A percentile compares a stretch with the other conserved stretches of the same genome.
phyloP scores from a whole-genome alignment of 30 jellyfish, hydroid and myxozoan genomes.

The Rhopilema esculentum region DNA sequence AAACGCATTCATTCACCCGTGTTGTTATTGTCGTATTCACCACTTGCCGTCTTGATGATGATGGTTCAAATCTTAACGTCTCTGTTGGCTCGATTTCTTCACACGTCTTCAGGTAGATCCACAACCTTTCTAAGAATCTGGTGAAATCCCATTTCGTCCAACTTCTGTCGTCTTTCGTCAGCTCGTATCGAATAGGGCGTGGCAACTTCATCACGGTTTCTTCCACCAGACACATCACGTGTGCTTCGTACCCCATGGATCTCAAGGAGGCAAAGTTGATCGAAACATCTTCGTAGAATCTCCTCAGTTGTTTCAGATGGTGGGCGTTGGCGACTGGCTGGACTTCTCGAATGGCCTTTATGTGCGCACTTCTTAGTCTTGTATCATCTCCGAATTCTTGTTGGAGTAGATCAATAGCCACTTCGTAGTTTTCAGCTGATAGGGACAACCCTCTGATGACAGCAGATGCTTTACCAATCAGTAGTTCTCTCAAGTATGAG shows the following conservation, averaged over 20 bases:
- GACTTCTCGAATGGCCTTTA: slow-evolving; percentile 40
- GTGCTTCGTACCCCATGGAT: slow-evolving; percentile 52
- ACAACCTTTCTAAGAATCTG: slow-evolving; percentile 19
- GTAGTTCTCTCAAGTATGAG: slow-evolving; percentile 35
- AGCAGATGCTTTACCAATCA: slow-evolving; percentile 31
- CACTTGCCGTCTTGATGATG: neutral
- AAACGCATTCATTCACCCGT: slow-evolving; percentile 39
- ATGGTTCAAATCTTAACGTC: neutral
- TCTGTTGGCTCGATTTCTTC: slow-evolving; percentile 59
- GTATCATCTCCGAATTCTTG: slow-evolving; percentile 24
- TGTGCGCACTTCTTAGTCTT: slow-evolving; percentile 20
- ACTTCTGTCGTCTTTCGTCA: slow-evolving; percentile 49
- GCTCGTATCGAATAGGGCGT: slow-evolving; percentile 39
- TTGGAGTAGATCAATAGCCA: neutral
- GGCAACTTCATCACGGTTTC: slow-evolving; percentile 64
- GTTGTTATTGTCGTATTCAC: slow-evolving; percentile 38
- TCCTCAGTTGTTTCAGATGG: slow-evolving; percentile 39
- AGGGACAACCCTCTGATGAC: slow-evolving; percentile 36
- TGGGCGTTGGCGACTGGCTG: slow-evolving; percentile 46
- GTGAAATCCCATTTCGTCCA: slow-evolving; percentile 51
- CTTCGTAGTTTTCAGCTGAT: slow-evolving; percentile 19
- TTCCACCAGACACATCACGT: slow-evolving; percentile 51
- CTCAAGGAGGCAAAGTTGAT: slow-evolving; percentile 49
- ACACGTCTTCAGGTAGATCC: slow-evolving; percentile 52
- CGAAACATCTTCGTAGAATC: slow-evolving; percentile 62